Conservation (phyloP, 1,140 invertebrate species). For the Drosophila malerkotliana region DNA sequence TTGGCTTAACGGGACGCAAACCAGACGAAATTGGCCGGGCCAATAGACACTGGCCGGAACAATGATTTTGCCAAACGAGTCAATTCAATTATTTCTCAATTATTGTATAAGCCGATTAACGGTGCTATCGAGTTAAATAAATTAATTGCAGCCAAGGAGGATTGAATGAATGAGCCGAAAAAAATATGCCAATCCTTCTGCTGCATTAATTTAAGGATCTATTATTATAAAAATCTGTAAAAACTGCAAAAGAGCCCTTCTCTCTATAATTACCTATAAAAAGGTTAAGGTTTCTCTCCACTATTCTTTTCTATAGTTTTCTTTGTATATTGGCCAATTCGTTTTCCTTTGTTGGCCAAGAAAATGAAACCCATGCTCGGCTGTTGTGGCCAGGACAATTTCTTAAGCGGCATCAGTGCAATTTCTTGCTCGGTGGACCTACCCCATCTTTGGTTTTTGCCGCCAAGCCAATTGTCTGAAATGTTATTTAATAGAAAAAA, state of each 20-base stretch:
- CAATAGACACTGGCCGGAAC: conserved; percentile 34
- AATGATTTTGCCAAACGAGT: conserved; percentile 25
- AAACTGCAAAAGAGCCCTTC: conserved; percentile 2
- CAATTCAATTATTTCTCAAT: conserved; percentile 52
- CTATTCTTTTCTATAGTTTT: conserved; percentile 2
- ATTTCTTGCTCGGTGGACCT: conserved; percentile 27
- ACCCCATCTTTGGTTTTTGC: conserved; percentile 3
- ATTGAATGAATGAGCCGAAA: not conserved
- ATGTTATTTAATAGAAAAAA: conserved; percentile 78
- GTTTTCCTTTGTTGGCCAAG: conserved; percentile 37
- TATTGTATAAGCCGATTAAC: conserved; percentile 46
- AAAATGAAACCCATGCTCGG: conserved; percentile 26
- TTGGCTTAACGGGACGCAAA: conserved; percentile 27
- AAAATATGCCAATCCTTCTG: conserved; percentile 25
- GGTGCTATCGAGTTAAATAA: conserved; percentile 33
- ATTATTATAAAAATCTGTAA: not conserved
- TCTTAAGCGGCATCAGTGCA: conserved; percentile 53
- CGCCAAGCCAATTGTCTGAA: conserved; percentile 68
- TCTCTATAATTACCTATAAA: not conserved
- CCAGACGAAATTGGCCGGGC: conserved; percentile 16
- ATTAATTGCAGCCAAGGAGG: conserved; percentile 32
- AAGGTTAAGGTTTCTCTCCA: not conserved
- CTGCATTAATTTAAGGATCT: not conserved
- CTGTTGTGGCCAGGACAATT: conserved; percentile 54
- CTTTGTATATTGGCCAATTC: conserved; percentile 52